Conservation (phyloP, 2,113 vertebrate genomes). For the Aegypius monachus region DNA sequence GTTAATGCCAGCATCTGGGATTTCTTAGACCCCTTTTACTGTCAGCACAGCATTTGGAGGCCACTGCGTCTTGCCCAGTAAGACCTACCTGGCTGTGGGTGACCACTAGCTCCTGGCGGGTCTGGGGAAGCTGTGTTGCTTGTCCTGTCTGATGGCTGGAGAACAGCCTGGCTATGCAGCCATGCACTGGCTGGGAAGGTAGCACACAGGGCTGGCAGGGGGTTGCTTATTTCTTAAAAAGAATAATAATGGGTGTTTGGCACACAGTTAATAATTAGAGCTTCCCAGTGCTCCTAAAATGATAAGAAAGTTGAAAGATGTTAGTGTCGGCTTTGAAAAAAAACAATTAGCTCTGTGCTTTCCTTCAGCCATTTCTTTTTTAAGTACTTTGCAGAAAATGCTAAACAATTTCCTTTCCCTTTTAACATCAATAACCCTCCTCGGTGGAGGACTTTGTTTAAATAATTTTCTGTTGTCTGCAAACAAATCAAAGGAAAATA, state of each 20-base stretch:
- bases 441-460: not conserved
- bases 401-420: constrained; percentile 26
- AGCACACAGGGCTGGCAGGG: not conserved
- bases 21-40: not conserved
- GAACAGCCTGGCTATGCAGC: not conserved
- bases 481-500: constrained; percentile 46
- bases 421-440: constrained; percentile 13
- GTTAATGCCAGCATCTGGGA: not conserved
- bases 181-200: not conserved
- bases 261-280: constrained; percentile 1
- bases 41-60: not conserved
- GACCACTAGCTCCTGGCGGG: not conserved
- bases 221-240: not conserved
- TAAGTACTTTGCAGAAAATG: constrained; percentile 18
- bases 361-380: constrained; percentile 13
- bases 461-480: constrained; percentile 18
- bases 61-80: not conserved
- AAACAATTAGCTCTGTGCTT: not conserved
- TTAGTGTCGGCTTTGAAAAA: not conserved
- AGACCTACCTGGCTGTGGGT: not conserved
- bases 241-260: not conserved
- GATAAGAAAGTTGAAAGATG: constrained; percentile 19
- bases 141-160: fast-evolving
- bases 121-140: fast-evolving
- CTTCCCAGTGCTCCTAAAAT: not conserved